Evolutionary conservation across 2,888 invertebrate genomes (phyloP).

Genomic region (Deladenus siricidicola): DNA sequence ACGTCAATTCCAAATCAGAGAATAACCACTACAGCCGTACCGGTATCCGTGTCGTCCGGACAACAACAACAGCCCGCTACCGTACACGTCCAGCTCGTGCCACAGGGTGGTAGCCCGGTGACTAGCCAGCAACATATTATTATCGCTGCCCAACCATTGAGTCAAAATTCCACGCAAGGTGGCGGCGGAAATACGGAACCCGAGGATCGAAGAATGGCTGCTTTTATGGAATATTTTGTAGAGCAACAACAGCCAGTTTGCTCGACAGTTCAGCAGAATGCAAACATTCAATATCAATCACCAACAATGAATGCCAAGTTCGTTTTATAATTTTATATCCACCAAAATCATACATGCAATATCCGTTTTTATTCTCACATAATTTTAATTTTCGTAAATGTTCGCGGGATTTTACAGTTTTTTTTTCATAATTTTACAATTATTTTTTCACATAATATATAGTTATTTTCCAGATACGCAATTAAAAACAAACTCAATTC

Average conservation of each 20-base stretch:
- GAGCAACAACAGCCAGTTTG: conserved; percentile 23
- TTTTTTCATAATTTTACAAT: neutral
- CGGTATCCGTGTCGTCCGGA: neutral
- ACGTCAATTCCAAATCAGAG: conserved; percentile 2
- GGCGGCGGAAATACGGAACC: no score
- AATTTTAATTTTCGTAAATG: neutral
- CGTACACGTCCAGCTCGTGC: conserved; percentile 13
- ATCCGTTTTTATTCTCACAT: neutral
- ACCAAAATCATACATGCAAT: neutral
- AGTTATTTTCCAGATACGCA: conserved; percentile 4
- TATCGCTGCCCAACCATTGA: conserved; percentile 19
- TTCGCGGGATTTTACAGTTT: neutral
- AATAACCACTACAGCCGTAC: neutral
- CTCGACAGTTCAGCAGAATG: conserved; percentile 4
- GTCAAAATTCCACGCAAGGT: neutral
- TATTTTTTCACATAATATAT: neutral
- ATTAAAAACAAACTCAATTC: conserved; percentile 12
- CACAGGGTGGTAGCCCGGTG: conserved; percentile 22
- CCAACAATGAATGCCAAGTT: conserved; percentile 3
- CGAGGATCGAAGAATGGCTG: conserved; percentile 19
- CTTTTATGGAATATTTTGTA: conserved; percentile 26
- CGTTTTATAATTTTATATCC: conserved; percentile 5
- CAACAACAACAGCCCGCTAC: conserved; percentile 10
- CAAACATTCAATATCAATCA: conserved; percentile 9
- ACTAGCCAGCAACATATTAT: conserved; percentile 19